Base-by-base conservation (phyloP, 2,113 vertebrate genomes). In the Anguilla japonica region DNA sequence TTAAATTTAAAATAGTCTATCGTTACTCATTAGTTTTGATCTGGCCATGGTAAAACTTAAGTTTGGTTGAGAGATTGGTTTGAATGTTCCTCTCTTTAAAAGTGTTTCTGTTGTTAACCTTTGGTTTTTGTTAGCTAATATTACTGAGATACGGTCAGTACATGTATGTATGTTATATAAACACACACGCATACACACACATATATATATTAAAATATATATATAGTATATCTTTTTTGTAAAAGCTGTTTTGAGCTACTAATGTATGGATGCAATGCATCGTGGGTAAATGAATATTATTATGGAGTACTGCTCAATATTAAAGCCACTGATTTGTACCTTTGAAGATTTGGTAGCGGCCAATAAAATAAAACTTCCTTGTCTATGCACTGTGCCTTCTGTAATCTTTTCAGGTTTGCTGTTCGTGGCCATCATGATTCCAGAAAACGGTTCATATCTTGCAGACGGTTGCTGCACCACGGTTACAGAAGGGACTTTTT, bases 231-330 rank as follows among this genome's bases (percentile, higher is more conserved):
- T 94, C 91, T 90, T 95, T 94, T 95, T 94, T 94, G 93, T 95
- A 95, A 96, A 94, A 95, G 94, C 94, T 93, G 94, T 94, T 95
- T 95, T 94, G 93, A 96, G 92, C 94, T 95, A 94, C 91, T 92
- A 93, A 91, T 88, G 92, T 95, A 96, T 94, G 94, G 96, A 96
- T 96, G 95, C 95, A 96, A 96, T 96, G 95, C 95, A 96, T 96
- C 96, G 94, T 93, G 93, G 94, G 93, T 94, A 94, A 94, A 89
- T 93, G 91, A 93, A 92, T 88, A 93, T 93, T 89, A 91, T 88
- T 90, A 88, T 85, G 84, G 79, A 79, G 85, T 88, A 85, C 85
- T 85, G 85, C 78, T 85, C 91, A 89, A 90, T 90, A 94, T 82
- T 89, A 91, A 93, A 94, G 91, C 92, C 88, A 91, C 91, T 90